Base-by-base conservation (phyloP, 2,797 vertebrate species). In the Jordanella pulchra region DNA sequence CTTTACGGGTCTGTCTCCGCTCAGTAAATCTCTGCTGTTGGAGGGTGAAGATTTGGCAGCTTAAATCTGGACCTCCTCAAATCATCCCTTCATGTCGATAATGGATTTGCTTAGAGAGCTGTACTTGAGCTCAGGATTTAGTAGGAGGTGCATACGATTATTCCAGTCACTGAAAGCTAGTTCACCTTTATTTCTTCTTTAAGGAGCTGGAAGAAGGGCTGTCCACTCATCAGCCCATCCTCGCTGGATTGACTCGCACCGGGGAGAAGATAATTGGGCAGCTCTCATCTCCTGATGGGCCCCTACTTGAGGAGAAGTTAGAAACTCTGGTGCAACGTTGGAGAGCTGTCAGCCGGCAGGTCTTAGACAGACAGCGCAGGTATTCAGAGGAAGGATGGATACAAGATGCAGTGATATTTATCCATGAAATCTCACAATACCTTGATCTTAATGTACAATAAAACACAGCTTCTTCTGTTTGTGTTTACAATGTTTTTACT, bases 141-240 rank as follows among this genome's bases (percentile, higher is more conserved):
- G 50, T 32, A 55, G 17, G 17, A 11, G 79, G 51, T 61, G 68
- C 69, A 69, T 73, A 14, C 17, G 76, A 67, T 88, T 76, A 80
- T 50, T 56, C 56, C 27, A 42, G 65, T 73, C 66, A 83, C 66
- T 82, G 74, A 81, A 79, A 58, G 27, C 51, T 1, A 7, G 42
- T 66, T 74, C 11, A 30, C 27, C n/a, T 55, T 3, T 11, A 12
- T 50, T 71, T 15, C 67, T 13, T 58, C 4, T 53, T 14, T 42
- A 58, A 99, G 98, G 97, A 98, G 70, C 93, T 99, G 10, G 96
- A 99, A 76, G 96, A 97, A 71, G 96, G 96, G 44, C 71, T 98
- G 64, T 85, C 81, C 72, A 95, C 89, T 85, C 97, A 97, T 89
- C 94, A 96, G 84, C 81, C 90, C 9, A 89, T 93, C 75, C 81